Base-by-base conservation (phyloP, 2,113 vertebrate species). In the Eptatretus burgeri region DNA sequence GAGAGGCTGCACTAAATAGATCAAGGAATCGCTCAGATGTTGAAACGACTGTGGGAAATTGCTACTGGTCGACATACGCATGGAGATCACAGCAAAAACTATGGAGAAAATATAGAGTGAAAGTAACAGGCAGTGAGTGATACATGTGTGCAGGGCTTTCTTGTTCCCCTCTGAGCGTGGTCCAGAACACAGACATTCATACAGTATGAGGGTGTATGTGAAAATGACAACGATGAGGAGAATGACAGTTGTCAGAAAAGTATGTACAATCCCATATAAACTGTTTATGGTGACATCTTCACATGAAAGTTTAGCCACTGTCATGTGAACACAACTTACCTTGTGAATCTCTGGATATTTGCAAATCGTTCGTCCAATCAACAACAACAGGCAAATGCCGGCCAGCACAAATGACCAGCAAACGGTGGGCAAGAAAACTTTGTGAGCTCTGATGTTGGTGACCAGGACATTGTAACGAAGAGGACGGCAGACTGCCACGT, bases 381-480 rank as follows among this genome's bases (percentile, higher is more conserved):
- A 20, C 10, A n/a, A n/a, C 56, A 60, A 9, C 10, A 60, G 9
- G 56, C 10, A 10, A 17, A 20, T 17, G 10, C n/a, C 56, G 11
- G 11, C 20, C 9, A 20, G n/a, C n/a, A 20, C 11, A n/a, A 11
- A 60, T 60, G 56, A n/a, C 20, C n/a, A 17, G 56, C n/a, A n/a
- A n/a, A 60, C 11, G 12, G 56, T 13, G 2, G 56, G n/a, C 56
- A 60, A 60, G 10, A 60, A 10, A 2, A 20, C 56, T 41, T 41
- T 41, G 56, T 10, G n/a, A n/a, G 56, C 20, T 11, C 56, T n/a
- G 56, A 9, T 20, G 12, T 60, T 60, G 56, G 56, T 60, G n/a
- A 60, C 9, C 56, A 60, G 56, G 56, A 11, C 56, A n/a, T n/a
- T n/a, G 56, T 60, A 60, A 11, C 56, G 56, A n/a, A 60, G 56